Percentiles rank a stretch among this genome's conserved stretches.
These are phyloP conservation scores for Iselma pallidipennis DNA, from an alignment of 2,888 invertebrate species.

Conservation along the genomic window DNA sequence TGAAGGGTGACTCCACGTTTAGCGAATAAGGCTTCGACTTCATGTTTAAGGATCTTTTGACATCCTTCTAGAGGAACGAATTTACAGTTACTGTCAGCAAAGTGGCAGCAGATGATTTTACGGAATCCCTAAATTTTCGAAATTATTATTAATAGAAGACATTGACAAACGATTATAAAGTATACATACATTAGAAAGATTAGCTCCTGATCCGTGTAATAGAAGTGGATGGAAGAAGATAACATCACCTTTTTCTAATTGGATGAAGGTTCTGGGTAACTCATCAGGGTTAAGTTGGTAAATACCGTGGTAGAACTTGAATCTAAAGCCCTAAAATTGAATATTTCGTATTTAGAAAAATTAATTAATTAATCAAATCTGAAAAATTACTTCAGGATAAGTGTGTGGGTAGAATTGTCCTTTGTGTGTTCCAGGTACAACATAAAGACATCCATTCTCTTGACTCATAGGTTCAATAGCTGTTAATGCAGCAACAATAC, in stretches of 20 bases:
- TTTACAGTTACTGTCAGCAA: conserved; percentile 70
- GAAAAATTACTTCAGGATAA: conserved; percentile 71
- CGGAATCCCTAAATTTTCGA: conserved; percentile 65
- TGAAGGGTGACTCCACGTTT: conserved; percentile 38
- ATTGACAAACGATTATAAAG: background rate
- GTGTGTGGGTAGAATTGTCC: conserved; percentile 66
- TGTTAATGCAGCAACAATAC: conserved; percentile 84
- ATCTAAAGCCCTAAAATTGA: conserved; percentile 55
- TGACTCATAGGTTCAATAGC: conserved; percentile 76
- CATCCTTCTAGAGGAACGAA: conserved; percentile 69
- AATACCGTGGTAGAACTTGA: conserved; percentile 73
- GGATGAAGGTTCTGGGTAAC: conserved; percentile 65
- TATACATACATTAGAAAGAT: conserved; percentile 67
- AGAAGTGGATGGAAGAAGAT: conserved; percentile 87
- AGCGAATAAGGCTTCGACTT: conserved; percentile 48
- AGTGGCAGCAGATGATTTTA: conserved; percentile 84
- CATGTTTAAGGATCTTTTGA: conserved; percentile 62
- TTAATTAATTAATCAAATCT: background rate
- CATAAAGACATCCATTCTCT: conserved; percentile 82
- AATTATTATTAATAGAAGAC: too few relatives aligned
- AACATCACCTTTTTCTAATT: conserved; percentile 85
- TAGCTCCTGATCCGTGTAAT: conserved; percentile 84
- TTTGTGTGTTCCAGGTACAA: conserved; percentile 77
- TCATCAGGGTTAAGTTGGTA: conserved; percentile 52
- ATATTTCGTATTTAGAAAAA: background rate